These are phyloP conservation scores for Hirtodrosophila duncani DNA, from an alignment of 2,888 invertebrate species.

Conservation along the genomic window DNA sequence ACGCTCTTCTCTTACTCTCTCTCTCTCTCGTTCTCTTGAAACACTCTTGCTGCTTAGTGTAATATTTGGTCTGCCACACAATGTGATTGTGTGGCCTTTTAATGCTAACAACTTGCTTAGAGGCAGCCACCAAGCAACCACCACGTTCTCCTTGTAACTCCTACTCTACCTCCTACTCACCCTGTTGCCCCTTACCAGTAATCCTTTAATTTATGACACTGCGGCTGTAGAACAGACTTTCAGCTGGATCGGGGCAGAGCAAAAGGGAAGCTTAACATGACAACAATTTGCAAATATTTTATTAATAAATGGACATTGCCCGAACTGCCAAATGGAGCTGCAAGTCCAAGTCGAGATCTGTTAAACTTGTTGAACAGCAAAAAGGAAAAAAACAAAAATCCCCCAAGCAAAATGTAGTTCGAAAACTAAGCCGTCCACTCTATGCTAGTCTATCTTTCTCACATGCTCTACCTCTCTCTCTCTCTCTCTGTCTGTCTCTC, in stretches of 20 bases:
- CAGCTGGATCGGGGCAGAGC: conserved; percentile 7
- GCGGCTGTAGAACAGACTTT: conserved; percentile 40
- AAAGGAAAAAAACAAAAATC: neutral
- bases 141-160: neutral
- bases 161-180: neutral
- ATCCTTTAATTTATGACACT: conserved; percentile 63
- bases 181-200: conserved; percentile 24
- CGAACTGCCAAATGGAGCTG: conserved; percentile 27
- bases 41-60: conserved; percentile 31
- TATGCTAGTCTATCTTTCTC: neutral
- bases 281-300: conserved; percentile 73
- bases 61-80: conserved; percentile 66
- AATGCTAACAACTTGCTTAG: conserved; percentile 70
- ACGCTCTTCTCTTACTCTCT: conserved; percentile 14
- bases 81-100: conserved; percentile 44
- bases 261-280: conserved; percentile 38
- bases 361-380: conserved; percentile 12
- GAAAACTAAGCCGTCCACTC: conserved; percentile 7
- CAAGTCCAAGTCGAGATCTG: conserved; percentile 3
- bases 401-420: conserved; percentile 21
- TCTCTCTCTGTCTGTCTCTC: conserved; percentile 3
- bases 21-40: neutral
- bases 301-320: conserved; percentile 71
- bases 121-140: conserved; percentile 3
- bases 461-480: neutral